These are phyloP conservation scores for Drosophila parthenogenetica DNA, from an alignment of 2,888 invertebrate genomes.

Conservation along the genomic window DNA sequence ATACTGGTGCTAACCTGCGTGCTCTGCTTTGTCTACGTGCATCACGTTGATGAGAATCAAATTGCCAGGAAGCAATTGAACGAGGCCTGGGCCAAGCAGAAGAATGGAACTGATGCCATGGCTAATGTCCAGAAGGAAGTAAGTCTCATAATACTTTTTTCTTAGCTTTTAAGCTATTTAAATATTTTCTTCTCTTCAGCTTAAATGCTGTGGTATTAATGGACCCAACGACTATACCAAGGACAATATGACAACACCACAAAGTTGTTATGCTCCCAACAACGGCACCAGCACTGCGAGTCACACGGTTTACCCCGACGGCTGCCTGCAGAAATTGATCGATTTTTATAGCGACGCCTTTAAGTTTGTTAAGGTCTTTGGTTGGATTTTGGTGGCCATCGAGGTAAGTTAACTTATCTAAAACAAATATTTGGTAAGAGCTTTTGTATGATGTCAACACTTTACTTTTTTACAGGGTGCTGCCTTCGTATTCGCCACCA, in stretches of 20 bases:
- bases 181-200: constrained; percentile 32
- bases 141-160: constrained; percentile 17
- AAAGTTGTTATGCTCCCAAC: constrained; percentile 66
- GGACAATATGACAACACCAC: constrained; percentile 61
- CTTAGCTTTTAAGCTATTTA: neutral
- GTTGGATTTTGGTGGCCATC: constrained; percentile 88
- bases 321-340: constrained; percentile 67
- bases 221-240: constrained; percentile 70
- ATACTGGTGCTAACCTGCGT: constrained; percentile 88
- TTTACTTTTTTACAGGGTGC: constrained; percentile 76
- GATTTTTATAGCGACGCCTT: constrained; percentile 76
- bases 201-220: constrained; percentile 78
- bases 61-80: constrained; percentile 84
- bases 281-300: constrained; percentile 10
- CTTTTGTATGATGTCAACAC: constrained; percentile 13
- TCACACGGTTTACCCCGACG: constrained; percentile 45
- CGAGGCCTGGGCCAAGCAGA: constrained; percentile 83
- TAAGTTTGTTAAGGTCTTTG: constrained; percentile 87
- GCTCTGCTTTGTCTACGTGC: constrained; percentile 84
- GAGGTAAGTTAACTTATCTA: constrained; percentile 86
- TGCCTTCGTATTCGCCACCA: constrained; percentile 93
- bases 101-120: constrained; percentile 67
- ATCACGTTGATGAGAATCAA: constrained; percentile 42
- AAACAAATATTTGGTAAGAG: constrained; percentile 22
- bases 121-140: constrained; percentile 63